Conservation (phyloP, 2,113 vertebrate genomes). For the Mixornis gularis region DNA sequence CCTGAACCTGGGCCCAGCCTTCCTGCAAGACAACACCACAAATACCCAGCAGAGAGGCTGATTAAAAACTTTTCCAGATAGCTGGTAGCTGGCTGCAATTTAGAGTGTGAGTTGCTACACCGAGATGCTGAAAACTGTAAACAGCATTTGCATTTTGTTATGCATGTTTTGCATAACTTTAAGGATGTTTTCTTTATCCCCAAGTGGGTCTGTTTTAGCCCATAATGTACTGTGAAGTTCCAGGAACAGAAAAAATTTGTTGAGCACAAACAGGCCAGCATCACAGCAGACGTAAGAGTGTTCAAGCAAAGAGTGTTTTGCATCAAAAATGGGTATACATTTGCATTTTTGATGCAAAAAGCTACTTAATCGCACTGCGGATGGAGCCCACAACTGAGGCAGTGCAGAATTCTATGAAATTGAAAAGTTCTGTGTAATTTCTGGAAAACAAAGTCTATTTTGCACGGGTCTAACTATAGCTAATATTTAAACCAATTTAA, state of each 20-base stretch:
- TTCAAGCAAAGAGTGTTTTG: conserved; percentile 26
- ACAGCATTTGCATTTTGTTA: conserved; percentile 60
- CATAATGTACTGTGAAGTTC: conserved; percentile 54
- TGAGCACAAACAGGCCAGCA: conserved; percentile 12
- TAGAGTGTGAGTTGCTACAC: background rate
- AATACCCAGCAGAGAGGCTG: background rate
- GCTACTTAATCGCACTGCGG: conserved; percentile 28
- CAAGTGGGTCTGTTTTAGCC: conserved; percentile 45
- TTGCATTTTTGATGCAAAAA: conserved; percentile 53
- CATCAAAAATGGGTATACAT: conserved; percentile 12
- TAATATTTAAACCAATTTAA: conserved; percentile 28
- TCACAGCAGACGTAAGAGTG: conserved; percentile 5
- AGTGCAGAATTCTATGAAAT: conserved; percentile 44
- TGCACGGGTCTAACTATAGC: background rate
- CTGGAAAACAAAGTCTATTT: conserved; percentile 17
- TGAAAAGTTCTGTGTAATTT: conserved; percentile 34
- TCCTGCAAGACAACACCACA: background rate
- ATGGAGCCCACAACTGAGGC: background rate
- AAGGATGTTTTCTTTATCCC: conserved; percentile 45
- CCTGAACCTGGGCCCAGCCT: background rate
- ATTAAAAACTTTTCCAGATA: background rate
- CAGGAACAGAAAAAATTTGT: conserved; percentile 31
- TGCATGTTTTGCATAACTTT: conserved; percentile 59
- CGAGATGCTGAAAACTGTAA: conserved; percentile 31
- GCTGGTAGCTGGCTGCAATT: background rate